Evolutionary conservation across 2,113 vertebrate genomes (phyloP).

Genomic region (Phaetusa simplex): DNA sequence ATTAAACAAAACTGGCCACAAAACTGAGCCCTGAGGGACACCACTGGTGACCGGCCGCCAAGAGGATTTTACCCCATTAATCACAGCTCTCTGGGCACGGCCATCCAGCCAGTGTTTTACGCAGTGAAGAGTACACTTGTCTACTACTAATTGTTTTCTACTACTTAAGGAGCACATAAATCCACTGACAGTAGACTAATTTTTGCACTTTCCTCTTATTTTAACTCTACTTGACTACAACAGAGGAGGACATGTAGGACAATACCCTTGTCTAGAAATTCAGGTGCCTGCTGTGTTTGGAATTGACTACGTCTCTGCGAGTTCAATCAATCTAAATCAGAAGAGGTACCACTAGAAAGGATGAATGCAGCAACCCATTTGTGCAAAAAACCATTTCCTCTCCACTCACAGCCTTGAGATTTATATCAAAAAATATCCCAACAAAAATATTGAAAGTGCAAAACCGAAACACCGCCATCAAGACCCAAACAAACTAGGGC

Average conservation of each 20-base stretch:
- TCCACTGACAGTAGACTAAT: not conserved
- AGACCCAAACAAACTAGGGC: not conserved
- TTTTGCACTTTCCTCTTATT: not conserved
- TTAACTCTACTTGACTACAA: constrained; percentile 14
- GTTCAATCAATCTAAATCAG: constrained; percentile 68
- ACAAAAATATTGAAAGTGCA: not conserved
- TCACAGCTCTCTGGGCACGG: too few relatives aligned
- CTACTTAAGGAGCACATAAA: not conserved
- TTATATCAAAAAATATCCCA: not conserved
- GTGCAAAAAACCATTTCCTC: not conserved
- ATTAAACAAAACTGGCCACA: too few relatives aligned
- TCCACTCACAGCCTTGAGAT: constrained; percentile 20
- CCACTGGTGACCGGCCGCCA: too few relatives aligned
- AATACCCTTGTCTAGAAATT: constrained; percentile 25
- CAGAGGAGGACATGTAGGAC: constrained; percentile 14
- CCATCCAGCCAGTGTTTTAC: too few relatives aligned
- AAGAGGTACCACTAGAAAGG: not conserved
- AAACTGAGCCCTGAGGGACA: too few relatives aligned
- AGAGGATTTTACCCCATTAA: too few relatives aligned
- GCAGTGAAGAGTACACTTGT: too few relatives aligned
- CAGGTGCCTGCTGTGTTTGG: constrained; percentile 43
- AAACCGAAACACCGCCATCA: not conserved
- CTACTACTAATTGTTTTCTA: not conserved
- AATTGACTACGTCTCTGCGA: constrained; percentile 64
- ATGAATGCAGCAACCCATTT: not conserved